phyloP scores from a whole-genome alignment of 1,140 invertebrate species.

The Colletes latitarsis region DNA sequence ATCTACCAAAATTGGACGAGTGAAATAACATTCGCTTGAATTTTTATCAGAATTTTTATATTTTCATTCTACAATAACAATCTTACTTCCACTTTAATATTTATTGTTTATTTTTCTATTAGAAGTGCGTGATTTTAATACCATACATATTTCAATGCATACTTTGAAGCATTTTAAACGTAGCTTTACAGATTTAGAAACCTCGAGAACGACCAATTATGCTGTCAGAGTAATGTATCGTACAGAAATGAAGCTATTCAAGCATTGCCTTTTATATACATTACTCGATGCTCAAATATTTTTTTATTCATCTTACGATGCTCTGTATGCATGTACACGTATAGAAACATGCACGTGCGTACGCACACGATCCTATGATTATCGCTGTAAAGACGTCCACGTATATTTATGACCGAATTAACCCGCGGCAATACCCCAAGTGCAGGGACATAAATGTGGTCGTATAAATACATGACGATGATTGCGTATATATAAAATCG shows the following conservation, averaged over 20 bases:
- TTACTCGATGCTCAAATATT: not conserved
- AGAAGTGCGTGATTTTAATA: too few species aligned
- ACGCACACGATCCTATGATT: constrained; percentile 28
- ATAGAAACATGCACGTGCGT: too few species aligned
- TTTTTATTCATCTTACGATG: not conserved
- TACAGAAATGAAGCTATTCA: not conserved
- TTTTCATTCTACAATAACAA: too few species aligned
- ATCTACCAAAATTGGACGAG: not conserved
- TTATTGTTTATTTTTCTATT: too few species aligned
- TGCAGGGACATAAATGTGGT: constrained; percentile 37
- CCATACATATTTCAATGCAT: too few species aligned
- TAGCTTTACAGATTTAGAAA: constrained; percentile 1
- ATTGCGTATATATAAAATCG: constrained; percentile 52
- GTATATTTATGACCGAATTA: constrained; percentile 64
- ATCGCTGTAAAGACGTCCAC: constrained; percentile 49
- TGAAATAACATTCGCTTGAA: too few species aligned
- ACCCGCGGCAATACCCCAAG: constrained; percentile 55
- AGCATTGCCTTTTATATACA: not conserved
- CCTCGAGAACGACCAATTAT: not conserved
- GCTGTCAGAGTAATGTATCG: not conserved
- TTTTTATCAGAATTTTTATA: too few species aligned
- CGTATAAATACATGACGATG: constrained; percentile 50
- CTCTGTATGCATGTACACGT: not conserved
- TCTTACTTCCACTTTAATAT: too few species aligned
- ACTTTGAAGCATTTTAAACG: too few species aligned